Evolutionary conservation across 2,113 vertebrate genomes (phyloP).

Genomic region (Corvus moneduloides): DNA sequence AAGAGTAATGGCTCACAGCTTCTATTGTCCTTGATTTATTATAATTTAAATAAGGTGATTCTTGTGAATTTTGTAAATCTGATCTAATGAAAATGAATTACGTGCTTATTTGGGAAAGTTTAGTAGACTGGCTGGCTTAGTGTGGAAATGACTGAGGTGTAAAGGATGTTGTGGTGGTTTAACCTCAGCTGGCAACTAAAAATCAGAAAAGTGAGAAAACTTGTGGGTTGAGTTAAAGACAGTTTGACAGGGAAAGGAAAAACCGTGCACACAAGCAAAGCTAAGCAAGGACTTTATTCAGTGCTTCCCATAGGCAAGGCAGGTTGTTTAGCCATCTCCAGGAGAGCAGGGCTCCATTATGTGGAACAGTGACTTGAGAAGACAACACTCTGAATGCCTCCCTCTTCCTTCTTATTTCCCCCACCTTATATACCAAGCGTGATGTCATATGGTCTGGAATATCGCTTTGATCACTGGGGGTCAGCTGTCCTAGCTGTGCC

Average conservation of each 20-base stretch:
- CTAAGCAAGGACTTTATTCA: background rate
- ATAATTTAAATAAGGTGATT: background rate
- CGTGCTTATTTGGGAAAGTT: background rate
- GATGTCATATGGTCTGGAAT: background rate
- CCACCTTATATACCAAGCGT: background rate
- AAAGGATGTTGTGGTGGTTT: background rate
- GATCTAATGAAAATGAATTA: background rate
- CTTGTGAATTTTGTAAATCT: background rate
- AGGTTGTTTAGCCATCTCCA: background rate
- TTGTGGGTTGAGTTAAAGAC: background rate
- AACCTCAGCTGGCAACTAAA: background rate
- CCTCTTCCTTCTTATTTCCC: background rate
- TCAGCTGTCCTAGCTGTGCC: background rate
- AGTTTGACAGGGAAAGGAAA: background rate
- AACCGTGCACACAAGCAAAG: background rate
- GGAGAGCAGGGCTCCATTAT: background rate
- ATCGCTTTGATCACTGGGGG: background rate
- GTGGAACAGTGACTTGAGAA: background rate
- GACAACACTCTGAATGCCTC: background rate
- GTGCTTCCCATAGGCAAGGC: background rate
- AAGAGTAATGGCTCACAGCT: background rate
- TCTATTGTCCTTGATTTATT: background rate
- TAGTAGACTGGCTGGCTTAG: background rate
- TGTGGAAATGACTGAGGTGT: background rate
- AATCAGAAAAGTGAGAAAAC: background rate